Evolutionary conservation across 2,888 invertebrate genomes (phyloP), one percentile per base, ranked within the genome.

Genomic region (Rhagophthalmus giganteus): DNA sequence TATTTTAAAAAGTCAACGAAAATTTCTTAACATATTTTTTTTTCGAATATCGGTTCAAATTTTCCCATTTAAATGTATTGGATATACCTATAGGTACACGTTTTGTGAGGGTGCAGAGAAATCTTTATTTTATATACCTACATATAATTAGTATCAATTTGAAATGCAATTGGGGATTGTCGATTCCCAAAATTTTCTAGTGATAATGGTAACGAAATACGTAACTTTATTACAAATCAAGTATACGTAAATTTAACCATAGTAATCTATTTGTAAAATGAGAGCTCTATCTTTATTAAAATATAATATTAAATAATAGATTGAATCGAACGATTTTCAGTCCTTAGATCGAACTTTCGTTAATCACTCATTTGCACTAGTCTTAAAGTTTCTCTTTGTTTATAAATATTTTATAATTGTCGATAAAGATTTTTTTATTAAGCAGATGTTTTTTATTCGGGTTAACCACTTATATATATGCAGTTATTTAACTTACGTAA

Each of bases 151-250:
- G 51, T 51, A 51, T 50, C 50, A 44, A 51, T 52, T 52, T 46
- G 33, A 48, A 44, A 52, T 30, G 31, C 46, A 46, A 52, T 46
- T 52, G 40, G 46, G 32, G 47, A 53, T 47, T 48, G 38, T 28
- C n/a, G 24, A 35, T 42, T 53, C 47, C 48, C 47, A 41, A 28
- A 49, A 54, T 46, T 48, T 50, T 41, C 49, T 50, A 55, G 55
- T 55, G 55, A 50, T 50, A 55, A 50, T 62, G 62, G 63, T 69
- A 72, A 67, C 65, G 68, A 72, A 67, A 73, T 74, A 74, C 74
- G 74, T 74, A 73, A 66, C 64, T 66, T 66, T 68, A 70, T 70
- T 71, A 72, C 72, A 73, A 73, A 68, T 64, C 58, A 69, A 69
- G 73, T 73, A 73, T 73, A 73, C 73, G 73, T 70, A 70, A 65